Percentiles rank a stretch among this genome's conserved stretches.
These are phyloP conservation scores for Baronia brevicornis DNA, from an alignment of 2,888 invertebrate species.

Conservation along the genomic window DNA sequence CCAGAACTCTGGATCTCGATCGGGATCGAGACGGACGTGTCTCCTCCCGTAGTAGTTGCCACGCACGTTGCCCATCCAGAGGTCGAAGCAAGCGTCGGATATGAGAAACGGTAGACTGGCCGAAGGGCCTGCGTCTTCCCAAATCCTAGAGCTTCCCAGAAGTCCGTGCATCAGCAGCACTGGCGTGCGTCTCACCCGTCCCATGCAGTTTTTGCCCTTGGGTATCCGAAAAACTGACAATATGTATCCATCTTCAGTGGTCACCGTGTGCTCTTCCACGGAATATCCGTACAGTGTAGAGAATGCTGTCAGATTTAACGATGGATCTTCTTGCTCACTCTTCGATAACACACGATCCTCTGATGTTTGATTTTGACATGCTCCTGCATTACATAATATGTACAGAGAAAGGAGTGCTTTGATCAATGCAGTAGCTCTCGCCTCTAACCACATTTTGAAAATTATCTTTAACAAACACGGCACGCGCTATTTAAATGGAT, in stretches of 20 bases:
- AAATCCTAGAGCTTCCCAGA: conserved; percentile 44
- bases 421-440: too few relatives aligned
- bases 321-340: conserved; percentile 13
- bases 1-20: conserved; percentile 61
- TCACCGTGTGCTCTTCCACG: conserved; percentile 39
- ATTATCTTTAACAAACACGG: too few relatives aligned
- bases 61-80: conserved; percentile 42
- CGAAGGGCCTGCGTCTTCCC: conserved; percentile 45
- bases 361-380: too few relatives aligned
- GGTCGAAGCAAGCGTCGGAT: conserved; percentile 31
- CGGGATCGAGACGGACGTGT: conserved; percentile 57
- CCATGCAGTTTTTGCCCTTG: conserved; percentile 30
- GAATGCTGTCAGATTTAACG: conserved; percentile 38
- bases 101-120: conserved; percentile 32
- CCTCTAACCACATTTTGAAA: too few relatives aligned
- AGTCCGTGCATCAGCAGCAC: conserved; percentile 54
- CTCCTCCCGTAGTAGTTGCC: conserved; percentile 66
- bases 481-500: too few relatives aligned
- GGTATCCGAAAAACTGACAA: conserved; percentile 40
- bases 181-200: conserved; percentile 29
- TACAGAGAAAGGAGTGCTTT: too few relatives aligned
- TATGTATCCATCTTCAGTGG: conserved; percentile 50
- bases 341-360: too few relatives aligned
- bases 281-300: conserved; percentile 34
- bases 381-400: too few relatives aligned